Evolutionary conservation across 2,797 vertebrate genomes (phyloP), one percentile per base, ranked within the genome.

Genomic region (Pelochelys cantorii): DNA sequence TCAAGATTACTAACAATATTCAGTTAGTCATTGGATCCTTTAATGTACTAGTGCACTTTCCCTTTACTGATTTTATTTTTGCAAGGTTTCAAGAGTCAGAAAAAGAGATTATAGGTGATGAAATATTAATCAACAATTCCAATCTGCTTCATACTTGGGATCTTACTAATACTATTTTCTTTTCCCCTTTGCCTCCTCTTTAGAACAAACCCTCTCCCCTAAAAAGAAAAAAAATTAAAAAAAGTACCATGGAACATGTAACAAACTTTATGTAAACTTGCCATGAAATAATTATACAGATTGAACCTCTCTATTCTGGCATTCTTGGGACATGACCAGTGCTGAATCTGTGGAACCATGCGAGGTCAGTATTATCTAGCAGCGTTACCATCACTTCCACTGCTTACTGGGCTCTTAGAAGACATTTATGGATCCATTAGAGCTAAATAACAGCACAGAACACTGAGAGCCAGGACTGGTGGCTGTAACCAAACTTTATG

Each of bases 11-110:
- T 82, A 93, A 83, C 48, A 87, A 56, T n/a, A 10, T 85, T 95
- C 37, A 85, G 88, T 95, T 93, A 91, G 86, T 88, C 92, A 95
- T 52, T 86, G 88, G 88, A 95, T 96, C 81, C 55, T 95, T 90
- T 92, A 96, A 96, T 95, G 81, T 93, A 94, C 52, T 60, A 1
- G 0, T 93, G 92, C 78, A 92, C 84, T 94, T 78, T 83, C 22
- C 27, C 60, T 78, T 90, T 71, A 93, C 87, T 95, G 87, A 84
- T 93, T 95, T 96, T 94, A 89, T 92, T 94, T 93, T 95, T 88
- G 90, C 87, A 89, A 75, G n/a, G 77, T 88, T 96, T 93, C 93
- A 96, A 94, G 55, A 2, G 3, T 78, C 54, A 10, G 37, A 91
- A 56, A 12, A 15, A 90, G 62, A 86, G 59, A 93, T 84, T 60